Percentiles rank a stretch among this genome's conserved stretches.
These are phyloP conservation scores for Danio albolineatus DNA, from an alignment of 2,797 vertebrate genomes.

Conservation along the genomic window DNA sequence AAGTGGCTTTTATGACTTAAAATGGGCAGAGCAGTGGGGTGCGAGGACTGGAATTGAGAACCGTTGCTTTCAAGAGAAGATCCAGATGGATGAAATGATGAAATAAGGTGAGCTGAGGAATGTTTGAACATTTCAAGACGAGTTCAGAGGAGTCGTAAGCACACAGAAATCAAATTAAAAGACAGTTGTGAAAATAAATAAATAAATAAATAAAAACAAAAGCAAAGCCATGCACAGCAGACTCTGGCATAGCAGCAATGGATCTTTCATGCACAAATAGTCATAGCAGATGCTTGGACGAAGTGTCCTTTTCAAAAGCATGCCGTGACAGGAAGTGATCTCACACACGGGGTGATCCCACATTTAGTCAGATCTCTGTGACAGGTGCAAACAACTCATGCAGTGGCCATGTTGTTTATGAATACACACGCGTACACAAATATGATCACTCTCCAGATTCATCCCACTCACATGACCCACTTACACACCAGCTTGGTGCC, in stretches of 20 bases:
- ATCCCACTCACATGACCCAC: conserved; percentile 39
- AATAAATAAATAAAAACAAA: no score
- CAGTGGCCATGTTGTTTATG: conserved; percentile 42
- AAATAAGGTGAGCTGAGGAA: background rate
- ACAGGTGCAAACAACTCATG: conserved; percentile 50
- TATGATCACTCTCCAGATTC: conserved; percentile 23
- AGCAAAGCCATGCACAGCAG: conserved; percentile 46
- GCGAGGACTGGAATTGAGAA: no score
- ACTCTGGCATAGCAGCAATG: conserved; percentile 20
- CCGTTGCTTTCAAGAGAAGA: background rate
- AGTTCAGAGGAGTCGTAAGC: conserved; percentile 13
- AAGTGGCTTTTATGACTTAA: no score
- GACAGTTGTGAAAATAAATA: conserved; percentile 26
- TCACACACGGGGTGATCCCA: conserved; percentile 32
- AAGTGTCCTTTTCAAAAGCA: conserved; percentile 35
- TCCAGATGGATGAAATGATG: background rate
- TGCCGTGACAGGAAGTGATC: conserved; percentile 39
- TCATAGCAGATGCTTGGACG: conserved; percentile 21
- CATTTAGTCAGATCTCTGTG: conserved; percentile 42
- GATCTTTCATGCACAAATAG: background rate
- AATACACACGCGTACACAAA: conserved; percentile 35
- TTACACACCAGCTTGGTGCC: conserved; percentile 7
- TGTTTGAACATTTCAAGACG: background rate
- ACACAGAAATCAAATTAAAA: conserved; percentile 25
- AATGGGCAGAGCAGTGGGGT: no score